A percentile compares a stretch with the other conserved stretches of the same genome.
These are phyloP conservation scores for Chrysotoxum bicinctum DNA, from an alignment of 2,888 invertebrate species.

Conservation along the genomic window DNA sequence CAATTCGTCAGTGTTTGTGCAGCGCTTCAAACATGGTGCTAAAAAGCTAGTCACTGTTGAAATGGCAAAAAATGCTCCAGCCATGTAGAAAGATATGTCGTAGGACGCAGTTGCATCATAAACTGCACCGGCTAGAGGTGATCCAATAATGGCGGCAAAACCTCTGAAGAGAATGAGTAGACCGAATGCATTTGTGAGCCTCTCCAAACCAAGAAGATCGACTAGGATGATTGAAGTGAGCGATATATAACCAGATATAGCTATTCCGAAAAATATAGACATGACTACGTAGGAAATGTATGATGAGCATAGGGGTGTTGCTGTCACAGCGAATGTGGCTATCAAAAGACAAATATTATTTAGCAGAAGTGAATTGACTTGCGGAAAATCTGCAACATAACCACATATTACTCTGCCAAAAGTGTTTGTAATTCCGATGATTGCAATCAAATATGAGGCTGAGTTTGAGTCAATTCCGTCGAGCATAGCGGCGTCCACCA, in stretches of 20 bases:
- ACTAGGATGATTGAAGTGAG: constrained; percentile 98
- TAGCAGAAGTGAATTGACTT: constrained; percentile 94
- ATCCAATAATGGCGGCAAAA: constrained; percentile 93
- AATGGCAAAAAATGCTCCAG: constrained; percentile 92
- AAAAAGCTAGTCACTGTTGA: constrained; percentile 93
- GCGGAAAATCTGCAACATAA: constrained; percentile 94
- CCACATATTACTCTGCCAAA: constrained; percentile 95
- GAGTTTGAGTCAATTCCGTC: constrained; percentile 87
- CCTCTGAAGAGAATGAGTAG: constrained; percentile 97
- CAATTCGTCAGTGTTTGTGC: constrained; percentile 83
- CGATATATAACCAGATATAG: constrained; percentile 97
- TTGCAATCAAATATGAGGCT: constrained; percentile 83
- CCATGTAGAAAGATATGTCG: constrained; percentile 95
- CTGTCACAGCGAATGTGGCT: constrained; percentile 91
- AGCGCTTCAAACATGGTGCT: constrained; percentile 88
- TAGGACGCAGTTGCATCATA: constrained; percentile 94
- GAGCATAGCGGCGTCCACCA: constrained; percentile 90
- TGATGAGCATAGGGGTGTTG: constrained; percentile 91
- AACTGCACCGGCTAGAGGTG: constrained; percentile 92
- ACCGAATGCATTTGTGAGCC: constrained; percentile 98
- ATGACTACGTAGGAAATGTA: constrained; percentile 90
- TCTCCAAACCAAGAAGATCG: constrained; percentile 96
- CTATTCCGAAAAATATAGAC: constrained; percentile 94
- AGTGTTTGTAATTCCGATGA: constrained; percentile 96
- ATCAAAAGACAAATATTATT: constrained; percentile 96